phyloP scores from a whole-genome alignment of 2,797 vertebrate species.

The Poecilia gillii region DNA sequence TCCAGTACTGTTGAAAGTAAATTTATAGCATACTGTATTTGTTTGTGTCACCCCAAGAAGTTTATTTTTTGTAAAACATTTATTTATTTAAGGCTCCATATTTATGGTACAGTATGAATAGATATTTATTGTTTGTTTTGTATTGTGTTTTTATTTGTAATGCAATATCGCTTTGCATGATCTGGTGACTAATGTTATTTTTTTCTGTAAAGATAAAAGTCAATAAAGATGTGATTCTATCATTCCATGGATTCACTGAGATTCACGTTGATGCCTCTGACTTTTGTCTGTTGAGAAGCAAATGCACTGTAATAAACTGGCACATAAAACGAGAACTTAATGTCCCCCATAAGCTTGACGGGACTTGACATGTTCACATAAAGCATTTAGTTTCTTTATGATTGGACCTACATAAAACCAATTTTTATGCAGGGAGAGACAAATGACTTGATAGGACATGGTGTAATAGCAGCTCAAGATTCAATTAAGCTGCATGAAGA shows the following conservation, averaged over 20 bases:
- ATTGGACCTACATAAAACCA: not conserved
- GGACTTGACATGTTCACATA: not conserved
- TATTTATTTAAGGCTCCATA: conserved; percentile 73
- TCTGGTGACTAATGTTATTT: conserved; percentile 78
- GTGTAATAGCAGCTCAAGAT: not conserved
- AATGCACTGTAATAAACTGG: not conserved
- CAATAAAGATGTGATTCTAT: conserved; percentile 90
- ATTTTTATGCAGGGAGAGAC: not conserved
- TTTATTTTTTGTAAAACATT: conserved; percentile 79
- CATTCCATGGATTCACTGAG: conserved; percentile 76
- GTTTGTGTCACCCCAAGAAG: conserved; percentile 79
- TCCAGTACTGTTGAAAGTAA: conserved; percentile 71
- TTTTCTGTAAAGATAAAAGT: conserved; percentile 82
- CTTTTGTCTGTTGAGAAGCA: conserved; percentile 8
- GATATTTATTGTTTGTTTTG: conserved; percentile 69
- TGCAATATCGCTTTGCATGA: conserved; percentile 90
- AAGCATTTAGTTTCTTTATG: not conserved
- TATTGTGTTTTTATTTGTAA: conserved; percentile 81
- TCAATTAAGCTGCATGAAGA: not conserved
- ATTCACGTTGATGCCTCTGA: conserved; percentile 13
- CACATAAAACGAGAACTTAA: not conserved
- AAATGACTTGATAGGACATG: not conserved
- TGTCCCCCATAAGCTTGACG: not conserved
- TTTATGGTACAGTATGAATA: conserved; percentile 71
- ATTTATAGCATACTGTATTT: conserved; percentile 73